A percentile compares a stretch with the other conserved stretches of the same genome.
These are phyloP conservation scores for Smithornis capensis DNA, from an alignment of 2,113 vertebrate species.

Conservation along the genomic window DNA sequence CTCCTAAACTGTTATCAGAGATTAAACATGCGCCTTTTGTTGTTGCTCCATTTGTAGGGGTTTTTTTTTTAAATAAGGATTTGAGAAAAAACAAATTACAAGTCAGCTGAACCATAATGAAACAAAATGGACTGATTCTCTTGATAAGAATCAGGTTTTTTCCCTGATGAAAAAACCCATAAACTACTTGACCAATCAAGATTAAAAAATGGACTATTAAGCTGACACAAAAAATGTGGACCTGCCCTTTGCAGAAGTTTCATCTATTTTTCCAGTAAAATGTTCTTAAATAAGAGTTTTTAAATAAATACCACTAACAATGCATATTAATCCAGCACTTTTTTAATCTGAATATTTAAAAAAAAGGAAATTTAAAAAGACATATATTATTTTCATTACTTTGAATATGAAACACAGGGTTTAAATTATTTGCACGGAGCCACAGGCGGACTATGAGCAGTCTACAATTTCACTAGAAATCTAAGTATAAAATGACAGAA, in stretches of 20 bases:
- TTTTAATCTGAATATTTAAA: background rate
- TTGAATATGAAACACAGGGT: background rate
- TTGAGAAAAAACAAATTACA: background rate
- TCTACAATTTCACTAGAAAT: background rate
- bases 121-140: background rate
- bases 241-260: background rate
- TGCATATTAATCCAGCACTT: background rate
- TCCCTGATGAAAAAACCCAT: background rate
- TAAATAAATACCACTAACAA: background rate
- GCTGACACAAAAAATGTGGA: background rate
- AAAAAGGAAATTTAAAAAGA: background rate
- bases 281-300: background rate
- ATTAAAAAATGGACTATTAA: background rate
- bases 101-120: background rate
- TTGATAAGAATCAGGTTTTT: background rate
- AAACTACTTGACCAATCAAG: background rate
- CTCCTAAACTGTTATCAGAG: background rate
- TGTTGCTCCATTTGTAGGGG: constrained; percentile 13
- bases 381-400: background rate
- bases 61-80: constrained; percentile 45
- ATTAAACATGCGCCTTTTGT: constrained; percentile 8
- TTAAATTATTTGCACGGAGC: background rate
- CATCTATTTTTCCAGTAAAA: background rate
- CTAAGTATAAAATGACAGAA: background rate
- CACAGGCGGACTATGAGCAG: background rate